phyloP scores from a whole-genome alignment of 2,113 vertebrate genomes.

The Phalacrocorax carbo region DNA sequence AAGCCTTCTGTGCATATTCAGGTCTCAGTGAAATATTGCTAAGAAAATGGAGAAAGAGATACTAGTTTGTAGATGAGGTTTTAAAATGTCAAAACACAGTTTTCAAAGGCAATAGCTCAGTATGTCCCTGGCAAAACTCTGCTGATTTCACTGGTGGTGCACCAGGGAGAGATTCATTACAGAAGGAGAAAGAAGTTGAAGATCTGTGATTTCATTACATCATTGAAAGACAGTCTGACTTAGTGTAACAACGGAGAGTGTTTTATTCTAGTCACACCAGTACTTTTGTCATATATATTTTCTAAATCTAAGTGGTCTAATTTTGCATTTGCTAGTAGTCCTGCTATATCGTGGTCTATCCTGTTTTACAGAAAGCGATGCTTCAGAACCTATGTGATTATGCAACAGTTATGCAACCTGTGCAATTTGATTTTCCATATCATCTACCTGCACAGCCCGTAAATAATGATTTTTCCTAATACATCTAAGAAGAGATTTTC shows the following conservation, averaged over 20 bases:
- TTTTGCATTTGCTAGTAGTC: not conserved
- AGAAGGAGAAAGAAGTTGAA: conserved; percentile 46
- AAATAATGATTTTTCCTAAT: not conserved
- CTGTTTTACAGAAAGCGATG: not conserved
- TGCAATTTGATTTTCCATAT: not conserved
- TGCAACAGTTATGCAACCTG: not conserved
- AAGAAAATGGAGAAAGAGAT: conserved; percentile 37
- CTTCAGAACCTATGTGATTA: not conserved
- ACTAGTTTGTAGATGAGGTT: conserved; percentile 57
- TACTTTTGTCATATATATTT: not conserved
- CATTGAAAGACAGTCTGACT: conserved; percentile 12
- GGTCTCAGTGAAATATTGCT: conserved; percentile 31
- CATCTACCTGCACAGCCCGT: not conserved
- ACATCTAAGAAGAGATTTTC: not conserved
- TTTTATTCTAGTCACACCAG: not conserved
- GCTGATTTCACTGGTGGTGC: not conserved
- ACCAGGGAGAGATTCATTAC: not conserved
- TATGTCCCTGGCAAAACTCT: not conserved
- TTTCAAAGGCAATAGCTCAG: conserved; percentile 46
- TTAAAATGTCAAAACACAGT: conserved; percentile 61
- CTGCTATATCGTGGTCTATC: not conserved
- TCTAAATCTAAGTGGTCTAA: not conserved
- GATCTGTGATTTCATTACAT: not conserved
- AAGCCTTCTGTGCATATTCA: not conserved
- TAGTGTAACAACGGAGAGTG: not conserved